Evolutionary conservation across 2,113 vertebrate species (phyloP).

Genomic region (Charina bottae): DNA sequence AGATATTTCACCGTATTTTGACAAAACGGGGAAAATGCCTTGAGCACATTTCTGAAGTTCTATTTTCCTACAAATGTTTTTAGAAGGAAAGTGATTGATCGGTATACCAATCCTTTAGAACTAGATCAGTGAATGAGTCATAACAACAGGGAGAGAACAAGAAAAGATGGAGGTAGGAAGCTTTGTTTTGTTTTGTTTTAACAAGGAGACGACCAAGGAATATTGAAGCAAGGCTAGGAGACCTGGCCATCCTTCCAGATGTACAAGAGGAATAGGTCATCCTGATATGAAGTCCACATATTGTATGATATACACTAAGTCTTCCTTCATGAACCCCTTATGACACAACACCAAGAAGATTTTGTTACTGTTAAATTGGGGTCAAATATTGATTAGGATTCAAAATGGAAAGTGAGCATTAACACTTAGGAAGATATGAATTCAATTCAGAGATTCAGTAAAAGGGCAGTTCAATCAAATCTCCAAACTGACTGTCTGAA

Average conservation of each 20-base stretch:
- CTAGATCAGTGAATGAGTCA: background rate
- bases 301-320: background rate
- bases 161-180: background rate
- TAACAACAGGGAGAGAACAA: background rate
- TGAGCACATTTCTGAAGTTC: background rate
- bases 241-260: background rate
- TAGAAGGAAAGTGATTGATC: background rate
- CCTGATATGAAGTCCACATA: background rate
- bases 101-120: background rate
- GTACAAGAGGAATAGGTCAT: background rate
- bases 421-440: background rate
- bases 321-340: background rate
- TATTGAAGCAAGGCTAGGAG: background rate
- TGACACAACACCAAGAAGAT: background rate
- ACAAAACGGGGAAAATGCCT: background rate
- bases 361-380: background rate
- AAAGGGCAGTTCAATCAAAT: background rate
- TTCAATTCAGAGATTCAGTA: background rate
- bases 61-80: background rate
- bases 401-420: background rate
- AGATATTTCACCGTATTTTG: background rate
- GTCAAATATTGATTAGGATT: background rate
- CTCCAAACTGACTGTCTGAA: background rate
- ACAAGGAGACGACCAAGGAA: background rate
- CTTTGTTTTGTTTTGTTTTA: background rate